Evolutionary conservation across 2,888 invertebrate species (phyloP).

Genomic region (Eilema depressum): DNA sequence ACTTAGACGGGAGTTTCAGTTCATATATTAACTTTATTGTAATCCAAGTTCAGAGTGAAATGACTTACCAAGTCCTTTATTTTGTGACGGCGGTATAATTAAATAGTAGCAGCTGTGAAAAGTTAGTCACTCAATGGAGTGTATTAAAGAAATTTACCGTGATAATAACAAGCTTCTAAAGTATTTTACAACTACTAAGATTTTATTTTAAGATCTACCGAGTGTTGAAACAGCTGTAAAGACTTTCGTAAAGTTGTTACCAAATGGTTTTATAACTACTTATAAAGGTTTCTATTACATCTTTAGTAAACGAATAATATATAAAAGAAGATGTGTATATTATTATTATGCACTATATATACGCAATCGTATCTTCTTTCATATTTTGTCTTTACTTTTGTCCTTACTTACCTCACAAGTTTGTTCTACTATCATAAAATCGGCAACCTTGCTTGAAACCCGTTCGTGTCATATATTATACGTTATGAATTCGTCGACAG

Average conservation of each 20-base stretch:
- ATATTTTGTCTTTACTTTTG: no score
- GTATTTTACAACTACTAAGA: slow-evolving; percentile 3
- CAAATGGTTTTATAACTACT: background rate
- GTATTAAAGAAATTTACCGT: slow-evolving; percentile 1
- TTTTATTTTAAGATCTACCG: slow-evolving; percentile 4
- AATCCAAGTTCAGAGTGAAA: slow-evolving; percentile 32
- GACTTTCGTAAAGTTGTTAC: slow-evolving; percentile 8
- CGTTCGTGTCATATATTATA: no score
- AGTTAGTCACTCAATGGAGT: background rate
- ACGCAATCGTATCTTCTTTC: background rate
- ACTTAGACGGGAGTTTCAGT: slow-evolving; percentile 37
- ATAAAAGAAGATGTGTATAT: background rate
- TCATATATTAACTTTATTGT: slow-evolving; percentile 49
- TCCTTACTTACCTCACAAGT: no score
- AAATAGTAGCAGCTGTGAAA: background rate
- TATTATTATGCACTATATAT: background rate
- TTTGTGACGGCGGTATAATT: slow-evolving; percentile 11
- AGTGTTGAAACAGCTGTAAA: slow-evolving; percentile 10
- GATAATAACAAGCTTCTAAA: slow-evolving; percentile 2
- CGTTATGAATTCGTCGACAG: no score
- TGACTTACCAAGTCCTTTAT: slow-evolving; percentile 33
- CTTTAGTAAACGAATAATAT: background rate
- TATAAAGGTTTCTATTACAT: no score
- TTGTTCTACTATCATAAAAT: no score
- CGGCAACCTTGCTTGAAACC: no score